Percentiles rank a stretch among this genome's conserved stretches.
Conservation (phyloP, 2,888 invertebrate species). For the Ditula angustiorana region DNA sequence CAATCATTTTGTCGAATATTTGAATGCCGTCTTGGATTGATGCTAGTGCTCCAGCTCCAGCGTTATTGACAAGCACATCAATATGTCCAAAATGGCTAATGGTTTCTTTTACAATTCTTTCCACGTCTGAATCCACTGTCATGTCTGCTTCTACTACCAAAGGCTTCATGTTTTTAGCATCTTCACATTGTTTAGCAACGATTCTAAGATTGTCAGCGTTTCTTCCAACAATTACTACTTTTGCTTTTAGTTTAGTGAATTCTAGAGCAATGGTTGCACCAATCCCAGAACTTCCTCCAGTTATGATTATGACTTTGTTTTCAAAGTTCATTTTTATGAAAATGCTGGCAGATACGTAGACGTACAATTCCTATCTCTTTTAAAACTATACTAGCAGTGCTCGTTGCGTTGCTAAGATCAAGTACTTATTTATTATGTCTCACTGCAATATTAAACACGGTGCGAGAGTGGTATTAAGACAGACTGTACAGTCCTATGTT, state of each 20-base stretch:
- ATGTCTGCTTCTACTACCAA: neutral
- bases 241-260: constrained; percentile 12
- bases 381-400: no score
- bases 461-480: no score
- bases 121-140: neutral
- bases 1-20: constrained; percentile 5
- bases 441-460: no score
- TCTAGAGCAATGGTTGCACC: constrained; percentile 2
- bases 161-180: neutral
- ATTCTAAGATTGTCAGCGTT: neutral
- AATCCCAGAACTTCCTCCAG: constrained; percentile 9
- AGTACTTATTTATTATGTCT: no score
- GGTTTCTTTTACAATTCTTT: neutral
- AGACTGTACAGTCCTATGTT: no score
- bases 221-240: constrained; percentile 7
- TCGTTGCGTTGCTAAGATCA: no score
- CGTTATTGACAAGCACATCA: constrained; percentile 15
- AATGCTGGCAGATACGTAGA: no score
- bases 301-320: constrained; percentile 12
- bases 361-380: no score
- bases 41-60: neutral
- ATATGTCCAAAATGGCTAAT: constrained; percentile 1
- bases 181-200: constrained; percentile 2
- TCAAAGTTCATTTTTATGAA: constrained; percentile 13
- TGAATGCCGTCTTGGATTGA: neutral